Conservation (phyloP, 2,113 vertebrate genomes). For the Pelecanoides urinatrix region DNA sequence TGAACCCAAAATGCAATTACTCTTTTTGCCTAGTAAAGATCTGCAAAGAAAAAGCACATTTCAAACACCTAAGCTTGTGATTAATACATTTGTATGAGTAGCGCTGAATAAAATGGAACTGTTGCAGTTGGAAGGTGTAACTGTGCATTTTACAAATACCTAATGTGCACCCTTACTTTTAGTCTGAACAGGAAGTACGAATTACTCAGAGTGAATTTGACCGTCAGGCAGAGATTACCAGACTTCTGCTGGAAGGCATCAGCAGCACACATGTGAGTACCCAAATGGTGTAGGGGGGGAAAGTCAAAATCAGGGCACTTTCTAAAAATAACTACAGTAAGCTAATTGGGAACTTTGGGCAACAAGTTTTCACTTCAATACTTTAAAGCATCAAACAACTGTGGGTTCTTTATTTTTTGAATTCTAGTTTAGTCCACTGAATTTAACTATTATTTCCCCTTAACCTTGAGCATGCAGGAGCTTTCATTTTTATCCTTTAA, state of each 20-base stretch:
- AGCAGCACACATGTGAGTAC: conserved; percentile 94
- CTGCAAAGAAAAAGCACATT: not conserved
- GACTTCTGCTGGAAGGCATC: conserved; percentile 94
- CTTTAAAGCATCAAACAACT: not conserved
- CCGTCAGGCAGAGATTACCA: conserved; percentile 96
- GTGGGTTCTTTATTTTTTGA: accelerated
- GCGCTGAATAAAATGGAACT: not conserved
- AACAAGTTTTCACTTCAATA: not conserved
- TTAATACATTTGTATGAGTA: not conserved
- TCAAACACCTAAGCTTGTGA: not conserved
- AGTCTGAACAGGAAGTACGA: conserved; percentile 96
- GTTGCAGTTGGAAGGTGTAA: not conserved
- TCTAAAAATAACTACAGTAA: not conserved
- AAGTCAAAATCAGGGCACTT: not conserved
- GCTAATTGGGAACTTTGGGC: not conserved
- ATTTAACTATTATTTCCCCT: not conserved
- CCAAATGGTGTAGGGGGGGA: not conserved
- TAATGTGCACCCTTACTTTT: conserved; percentile 27
- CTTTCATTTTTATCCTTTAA: not conserved
- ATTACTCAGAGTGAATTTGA: conserved; percentile 98
- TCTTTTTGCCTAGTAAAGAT: not conserved
- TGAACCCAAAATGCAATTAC: not conserved
- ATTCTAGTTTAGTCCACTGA: not conserved
- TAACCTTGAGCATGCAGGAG: not conserved
- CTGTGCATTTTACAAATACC: not conserved